Percentiles rank a stretch among this genome's conserved stretches.
phyloP scores from a whole-genome alignment of 2,113 vertebrate genomes.

The Accipiter virgatus region DNA sequence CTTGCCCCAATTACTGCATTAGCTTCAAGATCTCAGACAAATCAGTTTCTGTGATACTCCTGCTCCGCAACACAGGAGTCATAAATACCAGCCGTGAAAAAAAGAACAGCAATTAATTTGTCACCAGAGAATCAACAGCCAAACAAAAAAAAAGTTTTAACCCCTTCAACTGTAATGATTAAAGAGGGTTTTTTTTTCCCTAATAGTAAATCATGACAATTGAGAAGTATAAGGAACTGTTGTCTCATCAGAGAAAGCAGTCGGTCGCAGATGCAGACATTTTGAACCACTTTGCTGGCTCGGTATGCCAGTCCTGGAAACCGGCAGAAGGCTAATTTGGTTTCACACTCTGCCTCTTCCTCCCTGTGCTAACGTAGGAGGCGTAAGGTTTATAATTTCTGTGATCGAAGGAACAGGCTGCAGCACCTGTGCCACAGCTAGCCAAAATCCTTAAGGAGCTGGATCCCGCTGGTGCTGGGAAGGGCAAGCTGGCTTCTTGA shows the following conservation, averaged over 20 bases:
- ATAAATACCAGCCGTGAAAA: background rate
- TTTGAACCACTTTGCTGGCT: background rate
- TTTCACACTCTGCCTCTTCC: background rate
- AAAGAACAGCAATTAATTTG: background rate
- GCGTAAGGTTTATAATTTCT: background rate
- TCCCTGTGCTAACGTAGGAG: accelerated
- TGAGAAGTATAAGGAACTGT: background rate
- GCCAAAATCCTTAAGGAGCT: accelerated
- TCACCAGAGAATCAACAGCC: background rate
- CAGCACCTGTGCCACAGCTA: background rate
- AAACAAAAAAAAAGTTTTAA: background rate
- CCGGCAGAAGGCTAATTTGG: background rate
- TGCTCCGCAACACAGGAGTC: background rate
- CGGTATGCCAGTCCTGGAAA: background rate
- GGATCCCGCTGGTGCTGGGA: too few species aligned
- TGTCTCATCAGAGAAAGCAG: background rate
- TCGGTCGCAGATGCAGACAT: background rate
- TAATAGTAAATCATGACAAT: background rate
- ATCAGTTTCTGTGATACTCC: background rate
- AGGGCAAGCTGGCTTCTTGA: accelerated
- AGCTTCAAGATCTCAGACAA: background rate
- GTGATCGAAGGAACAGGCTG: background rate
- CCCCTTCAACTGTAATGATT: background rate
- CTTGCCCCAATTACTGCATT: background rate
- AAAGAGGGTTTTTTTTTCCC: background rate